Conservation (phyloP, 1,140 invertebrate genomes). For the Himalopsyche phryganea region DNA sequence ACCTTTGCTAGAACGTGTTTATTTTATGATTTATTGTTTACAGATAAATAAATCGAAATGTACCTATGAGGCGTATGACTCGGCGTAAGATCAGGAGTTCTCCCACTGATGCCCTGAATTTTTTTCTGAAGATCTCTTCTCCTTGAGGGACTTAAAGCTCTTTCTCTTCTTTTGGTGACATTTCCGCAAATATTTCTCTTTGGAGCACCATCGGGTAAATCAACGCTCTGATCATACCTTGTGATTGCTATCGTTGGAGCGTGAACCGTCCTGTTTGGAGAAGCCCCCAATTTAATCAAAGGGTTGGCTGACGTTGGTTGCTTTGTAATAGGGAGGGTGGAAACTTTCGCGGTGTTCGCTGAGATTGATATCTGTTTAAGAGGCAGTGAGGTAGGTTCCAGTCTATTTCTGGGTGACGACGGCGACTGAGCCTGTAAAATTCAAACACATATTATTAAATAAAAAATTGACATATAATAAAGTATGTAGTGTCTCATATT, state of each 20-base stretch:
- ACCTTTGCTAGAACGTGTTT: too few relatives aligned
- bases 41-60: too few relatives aligned
- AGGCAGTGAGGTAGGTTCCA: conserved; percentile 39
- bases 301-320: conserved; percentile 47
- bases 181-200: conserved; percentile 44
- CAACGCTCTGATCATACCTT: conserved; percentile 48
- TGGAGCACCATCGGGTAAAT: conserved; percentile 46
- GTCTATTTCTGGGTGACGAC: conserved; percentile 50
- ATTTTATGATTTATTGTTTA: too few relatives aligned
- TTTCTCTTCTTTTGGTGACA: conserved; percentile 50
- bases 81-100: conserved; percentile 35
- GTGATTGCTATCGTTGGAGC: conserved; percentile 49
- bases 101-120: conserved; percentile 34
- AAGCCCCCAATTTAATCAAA: conserved; percentile 37
- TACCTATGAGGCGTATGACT: conserved; percentile 33
- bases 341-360: conserved; percentile 36
- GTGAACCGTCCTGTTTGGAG: conserved; percentile 26
- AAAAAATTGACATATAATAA: too few relatives aligned
- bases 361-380: conserved; percentile 18
- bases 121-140: conserved; percentile 50
- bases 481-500: too few relatives aligned
- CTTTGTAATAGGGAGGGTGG: conserved; percentile 47
- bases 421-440: conserved; percentile 41
- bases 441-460: neutral
- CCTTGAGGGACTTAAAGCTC: conserved; percentile 50